phyloP scores from a whole-genome alignment of 2,113 vertebrate species.

The Callocephalon fimbriatum region DNA sequence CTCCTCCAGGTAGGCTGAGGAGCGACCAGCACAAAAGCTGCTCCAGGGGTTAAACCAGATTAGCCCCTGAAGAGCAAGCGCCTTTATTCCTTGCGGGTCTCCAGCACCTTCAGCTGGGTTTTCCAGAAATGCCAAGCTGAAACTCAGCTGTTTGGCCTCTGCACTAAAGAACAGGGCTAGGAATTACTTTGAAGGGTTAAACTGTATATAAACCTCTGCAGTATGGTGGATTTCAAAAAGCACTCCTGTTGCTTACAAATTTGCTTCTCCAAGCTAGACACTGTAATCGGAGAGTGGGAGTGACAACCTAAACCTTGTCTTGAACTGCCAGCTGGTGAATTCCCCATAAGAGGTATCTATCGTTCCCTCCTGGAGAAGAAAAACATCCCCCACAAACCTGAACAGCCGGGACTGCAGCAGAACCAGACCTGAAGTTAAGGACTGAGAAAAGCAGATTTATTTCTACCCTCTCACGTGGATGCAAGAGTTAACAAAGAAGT shows the following conservation, averaged over 20 bases:
- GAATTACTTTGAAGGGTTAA: not conserved
- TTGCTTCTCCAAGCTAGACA: not conserved
- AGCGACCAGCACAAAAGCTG: fast-evolving
- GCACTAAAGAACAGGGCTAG: not conserved
- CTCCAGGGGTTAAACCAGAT: not conserved
- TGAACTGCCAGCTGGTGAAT: constrained; percentile 1
- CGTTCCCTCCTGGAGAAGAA: not conserved
- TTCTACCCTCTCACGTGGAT: not conserved
- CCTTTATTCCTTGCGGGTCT: not conserved
- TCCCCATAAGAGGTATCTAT: not conserved
- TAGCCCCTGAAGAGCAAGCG: not conserved
- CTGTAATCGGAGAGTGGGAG: not conserved
- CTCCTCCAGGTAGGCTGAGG: constrained; percentile 18
- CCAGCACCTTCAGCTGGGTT: not conserved
- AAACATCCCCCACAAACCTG: not conserved
- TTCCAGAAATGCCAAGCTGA: not conserved
- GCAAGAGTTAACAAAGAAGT: not conserved
- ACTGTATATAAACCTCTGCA: not conserved
- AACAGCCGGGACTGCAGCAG: not conserved
- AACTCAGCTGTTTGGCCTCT: not conserved
- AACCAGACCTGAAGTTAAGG: not conserved
- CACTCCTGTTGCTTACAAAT: not conserved
- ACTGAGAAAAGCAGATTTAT: not conserved
- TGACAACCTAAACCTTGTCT: not conserved
- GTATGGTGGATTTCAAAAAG: constrained; percentile 1